Evolutionary conservation across 2,113 vertebrate species (phyloP).

Genomic region (Candoia aspera): DNA sequence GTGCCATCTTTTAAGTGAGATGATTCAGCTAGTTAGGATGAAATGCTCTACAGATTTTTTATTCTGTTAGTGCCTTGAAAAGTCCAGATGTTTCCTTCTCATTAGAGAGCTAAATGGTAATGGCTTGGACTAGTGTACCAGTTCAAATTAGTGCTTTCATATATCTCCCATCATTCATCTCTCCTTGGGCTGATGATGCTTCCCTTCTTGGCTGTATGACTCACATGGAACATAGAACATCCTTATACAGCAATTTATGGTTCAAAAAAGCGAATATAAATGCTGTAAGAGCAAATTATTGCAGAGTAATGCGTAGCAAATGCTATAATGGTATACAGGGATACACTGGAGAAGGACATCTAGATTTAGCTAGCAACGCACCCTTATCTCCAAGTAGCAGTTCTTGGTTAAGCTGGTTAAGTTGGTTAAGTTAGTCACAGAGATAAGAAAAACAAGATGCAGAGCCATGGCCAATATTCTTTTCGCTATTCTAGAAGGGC

Average conservation of each 20-base stretch:
- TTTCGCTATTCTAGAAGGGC: not conserved
- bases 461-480: not conserved
- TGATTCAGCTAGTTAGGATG: slow-evolving; percentile 46
- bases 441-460: not conserved
- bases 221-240: not conserved
- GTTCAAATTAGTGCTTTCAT: slow-evolving; percentile 52
- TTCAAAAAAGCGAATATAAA: not conserved
- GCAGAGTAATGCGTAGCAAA: not conserved
- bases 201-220: slow-evolving; percentile 42
- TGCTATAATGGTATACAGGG: not conserved
- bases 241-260: not conserved
- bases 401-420: not conserved
- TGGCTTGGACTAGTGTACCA: slow-evolving; percentile 63
- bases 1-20: slow-evolving; percentile 47
- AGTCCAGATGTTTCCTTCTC: slow-evolving; percentile 61
- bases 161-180: slow-evolving; percentile 32
- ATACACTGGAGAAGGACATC: not conserved
- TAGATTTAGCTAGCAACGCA: not conserved
- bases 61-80: slow-evolving; percentile 51
- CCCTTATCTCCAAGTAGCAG: not conserved
- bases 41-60: slow-evolving; percentile 22
- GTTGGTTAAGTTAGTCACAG: not conserved
- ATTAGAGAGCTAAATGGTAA: slow-evolving; percentile 64
- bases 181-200: not conserved
- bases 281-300: not conserved